Evolutionary conservation across 2,113 vertebrate species (phyloP).

Genomic region (Machaerirhynchus nigripectus): DNA sequence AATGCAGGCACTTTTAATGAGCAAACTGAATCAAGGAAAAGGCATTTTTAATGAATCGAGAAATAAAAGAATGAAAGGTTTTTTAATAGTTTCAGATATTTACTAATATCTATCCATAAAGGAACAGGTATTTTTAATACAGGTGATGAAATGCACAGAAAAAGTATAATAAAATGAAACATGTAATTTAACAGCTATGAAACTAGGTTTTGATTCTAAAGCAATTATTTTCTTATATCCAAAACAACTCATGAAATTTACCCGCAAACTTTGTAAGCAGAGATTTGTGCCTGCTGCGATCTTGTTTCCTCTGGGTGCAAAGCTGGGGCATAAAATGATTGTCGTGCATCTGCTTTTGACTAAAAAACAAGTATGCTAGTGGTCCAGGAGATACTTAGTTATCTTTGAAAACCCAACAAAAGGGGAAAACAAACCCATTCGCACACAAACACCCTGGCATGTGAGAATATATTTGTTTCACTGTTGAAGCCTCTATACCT

Average conservation of each 20-base stretch:
- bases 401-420: not conserved
- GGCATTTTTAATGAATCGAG: not conserved
- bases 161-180: not conserved
- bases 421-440: rapidly evolving
- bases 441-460: too few relatives aligned
- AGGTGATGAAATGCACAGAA: not conserved
- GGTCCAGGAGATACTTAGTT: not conserved
- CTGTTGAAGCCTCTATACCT: not conserved
- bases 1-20: not conserved
- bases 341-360: not conserved
- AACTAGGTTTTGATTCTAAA: not conserved
- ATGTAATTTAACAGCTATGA: not conserved
- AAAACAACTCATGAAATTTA: not conserved
- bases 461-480: not conserved
- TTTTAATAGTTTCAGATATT: not conserved
- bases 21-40: not conserved
- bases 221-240: not conserved
- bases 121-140: not conserved
- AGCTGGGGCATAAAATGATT: not conserved
- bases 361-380: not conserved
- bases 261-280: not conserved
- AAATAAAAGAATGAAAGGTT: not conserved
- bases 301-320: not conserved
- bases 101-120: not conserved
- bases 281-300: not conserved